Evolutionary conservation across 1,140 invertebrate genomes (phyloP).

Genomic region (Eurosta solidaginis): DNA sequence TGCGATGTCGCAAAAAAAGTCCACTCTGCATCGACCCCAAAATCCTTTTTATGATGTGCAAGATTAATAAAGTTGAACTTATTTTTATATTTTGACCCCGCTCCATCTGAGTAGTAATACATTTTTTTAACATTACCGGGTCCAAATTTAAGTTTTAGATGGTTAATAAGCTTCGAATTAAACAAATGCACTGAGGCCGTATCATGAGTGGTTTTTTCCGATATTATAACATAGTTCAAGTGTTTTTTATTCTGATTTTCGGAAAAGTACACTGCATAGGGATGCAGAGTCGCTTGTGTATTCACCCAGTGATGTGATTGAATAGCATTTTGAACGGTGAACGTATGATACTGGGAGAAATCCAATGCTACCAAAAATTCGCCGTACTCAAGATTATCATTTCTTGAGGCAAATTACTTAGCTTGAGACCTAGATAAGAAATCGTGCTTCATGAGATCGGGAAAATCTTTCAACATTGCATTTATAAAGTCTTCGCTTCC

Average conservation of each 20-base stretch:
- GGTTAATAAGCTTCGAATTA: neutral
- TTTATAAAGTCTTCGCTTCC: no score
- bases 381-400: no score
- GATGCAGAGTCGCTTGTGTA: neutral
- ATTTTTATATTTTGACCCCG: neutral
- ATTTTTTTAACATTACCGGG: neutral
- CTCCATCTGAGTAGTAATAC: conserved; percentile 23
- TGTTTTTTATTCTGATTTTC: neutral
- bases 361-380: no score
- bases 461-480: no score
- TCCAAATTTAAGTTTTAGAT: neutral
- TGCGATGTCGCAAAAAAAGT: neutral
- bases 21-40: neutral
- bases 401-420: no score
- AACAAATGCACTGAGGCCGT: neutral
- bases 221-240: no score
- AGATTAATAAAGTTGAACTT: neutral
- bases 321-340: neutral
- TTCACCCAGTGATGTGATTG: neutral
- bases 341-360: neutral
- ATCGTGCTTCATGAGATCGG: no score
- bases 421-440: no score
- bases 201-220: neutral
- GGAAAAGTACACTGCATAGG: neutral
- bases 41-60: neutral